Evolutionary conservation across 2,888 invertebrate species (phyloP), one percentile per base, ranked within the genome.

Genomic region (Ceraclea dissimilis): DNA sequence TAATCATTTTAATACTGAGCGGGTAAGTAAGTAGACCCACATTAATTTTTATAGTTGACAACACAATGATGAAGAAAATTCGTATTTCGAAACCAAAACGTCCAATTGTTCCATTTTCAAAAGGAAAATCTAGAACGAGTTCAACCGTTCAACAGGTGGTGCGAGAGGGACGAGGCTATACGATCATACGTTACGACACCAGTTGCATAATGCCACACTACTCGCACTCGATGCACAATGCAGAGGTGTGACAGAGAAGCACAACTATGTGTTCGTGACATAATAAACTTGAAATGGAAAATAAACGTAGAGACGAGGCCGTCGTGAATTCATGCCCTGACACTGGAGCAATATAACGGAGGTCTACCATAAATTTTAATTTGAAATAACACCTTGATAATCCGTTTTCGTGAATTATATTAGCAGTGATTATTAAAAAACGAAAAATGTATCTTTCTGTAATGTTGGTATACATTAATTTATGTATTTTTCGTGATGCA

Each of bases 241-340:
- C 39, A 13, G 39, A 39, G 39, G 39, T 8, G 39, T 39, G 39
- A 39, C 39, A 5, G 13, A 39, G 39, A 39, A 16, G 39, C 13
- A 39, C 4, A 39, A 39, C 13, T 4, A 39, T 39, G 39, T 39
- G 39, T 39, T 39, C 39, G 16, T 39, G 39, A 39, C 39, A 39
- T 39, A 39, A 39, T 39, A 39, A 39, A 39, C 39, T 39, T 39
- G 39, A 39, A 39, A 39, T 39, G 39, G 39, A 39, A 39, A 39
- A 39, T 39, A 5, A 16, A n/a, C 13, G 8, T 16, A 39, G 39
- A 39, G 31, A 31, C 31, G 31, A 31, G 31, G 11, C 31, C 8
- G 31, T 8, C 6, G 31, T 31, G 31, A 31, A n/a, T n/a, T n/a
- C n/a, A n/a, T n/a, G n/a, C n/a, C n/a, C n/a, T n/a, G n/a, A n/a